Percentiles rank a stretch among this genome's conserved stretches.
Conservation (phyloP, 2,797 vertebrate genomes). For the Trachops cirrhosus region DNA sequence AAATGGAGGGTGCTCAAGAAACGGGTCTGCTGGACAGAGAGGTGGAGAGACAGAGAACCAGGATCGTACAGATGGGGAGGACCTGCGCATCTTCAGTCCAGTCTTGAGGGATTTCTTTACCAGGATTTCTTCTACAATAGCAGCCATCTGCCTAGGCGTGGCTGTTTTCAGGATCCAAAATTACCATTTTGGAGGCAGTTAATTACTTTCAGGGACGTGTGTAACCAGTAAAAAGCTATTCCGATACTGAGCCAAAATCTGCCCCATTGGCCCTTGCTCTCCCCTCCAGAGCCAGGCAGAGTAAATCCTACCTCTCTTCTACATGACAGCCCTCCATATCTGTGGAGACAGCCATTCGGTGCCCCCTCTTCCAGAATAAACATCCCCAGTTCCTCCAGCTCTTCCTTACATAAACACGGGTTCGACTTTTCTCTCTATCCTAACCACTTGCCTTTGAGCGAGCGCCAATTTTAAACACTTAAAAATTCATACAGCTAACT, state of each 20-base stretch:
- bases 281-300: not conserved
- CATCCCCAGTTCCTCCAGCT: slow-evolving; percentile 12
- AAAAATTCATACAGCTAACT: slow-evolving; percentile 13
- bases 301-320: slow-evolving; percentile 26
- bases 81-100: not conserved
- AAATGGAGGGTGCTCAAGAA: not conserved
- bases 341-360: slow-evolving; percentile 41
- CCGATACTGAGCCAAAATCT: not conserved
- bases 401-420: slow-evolving; percentile 55
- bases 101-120: not conserved
- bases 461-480: slow-evolving; percentile 52
- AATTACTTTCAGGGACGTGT: not conserved
- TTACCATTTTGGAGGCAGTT: not conserved
- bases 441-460: slow-evolving; percentile 46
- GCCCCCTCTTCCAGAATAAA: slow-evolving; percentile 50
- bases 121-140: not conserved
- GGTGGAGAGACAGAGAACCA: not conserved
- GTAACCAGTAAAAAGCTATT: not conserved
- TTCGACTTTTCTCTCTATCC: slow-evolving; percentile 42
- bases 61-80: not conserved
- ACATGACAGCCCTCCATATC: not conserved
- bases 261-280: not conserved
- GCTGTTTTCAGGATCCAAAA: not conserved
- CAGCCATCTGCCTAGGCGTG: not conserved
- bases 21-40: not conserved